A percentile compares a stretch with the other conserved stretches of the same genome.
Conservation (phyloP, 1,140 invertebrate genomes). For the Zaprionus lachaisei region DNA sequence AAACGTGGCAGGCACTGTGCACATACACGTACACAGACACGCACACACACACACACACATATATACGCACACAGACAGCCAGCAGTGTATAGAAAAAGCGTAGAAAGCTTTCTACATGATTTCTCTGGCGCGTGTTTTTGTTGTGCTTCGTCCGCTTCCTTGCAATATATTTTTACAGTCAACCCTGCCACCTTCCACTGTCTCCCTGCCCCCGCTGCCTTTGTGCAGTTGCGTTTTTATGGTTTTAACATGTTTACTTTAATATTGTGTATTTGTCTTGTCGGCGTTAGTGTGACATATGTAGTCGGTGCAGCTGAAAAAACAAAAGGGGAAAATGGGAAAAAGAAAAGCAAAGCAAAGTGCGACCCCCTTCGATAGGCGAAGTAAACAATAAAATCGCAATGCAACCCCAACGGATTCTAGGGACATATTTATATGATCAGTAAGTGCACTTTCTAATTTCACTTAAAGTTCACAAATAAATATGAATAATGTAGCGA, state of each 20-base stretch:
- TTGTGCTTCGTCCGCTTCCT: slow-evolving; percentile 44
- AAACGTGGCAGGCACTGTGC: slow-evolving; percentile 42
- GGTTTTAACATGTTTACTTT: slow-evolving; percentile 82
- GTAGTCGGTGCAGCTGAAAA: slow-evolving; percentile 26
- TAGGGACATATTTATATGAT: neutral
- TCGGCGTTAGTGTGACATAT: slow-evolving; percentile 76
- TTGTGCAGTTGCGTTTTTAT: slow-evolving; percentile 73
- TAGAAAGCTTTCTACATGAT: slow-evolving; percentile 67
- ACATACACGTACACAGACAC: slow-evolving; percentile 15
- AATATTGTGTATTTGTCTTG: slow-evolving; percentile 80
- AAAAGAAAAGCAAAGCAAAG: no score
- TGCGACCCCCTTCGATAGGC: neutral
- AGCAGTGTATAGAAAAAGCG: slow-evolving; percentile 23
- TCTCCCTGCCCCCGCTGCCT: slow-evolving; percentile 12
- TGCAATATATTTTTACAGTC: slow-evolving; percentile 29
- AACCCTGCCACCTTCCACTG: neutral
- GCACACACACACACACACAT: slow-evolving; percentile 14
- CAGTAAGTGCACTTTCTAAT: neutral
- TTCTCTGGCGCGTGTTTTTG: slow-evolving; percentile 56
- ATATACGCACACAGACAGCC: slow-evolving; percentile 13
- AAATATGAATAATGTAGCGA: neutral
- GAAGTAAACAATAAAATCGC: neutral
- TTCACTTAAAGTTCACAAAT: neutral
- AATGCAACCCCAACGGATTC: neutral
- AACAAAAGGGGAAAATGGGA: neutral